phyloP scores from a whole-genome alignment of 2,113 vertebrate species.

The Tupaia tana region DNA sequence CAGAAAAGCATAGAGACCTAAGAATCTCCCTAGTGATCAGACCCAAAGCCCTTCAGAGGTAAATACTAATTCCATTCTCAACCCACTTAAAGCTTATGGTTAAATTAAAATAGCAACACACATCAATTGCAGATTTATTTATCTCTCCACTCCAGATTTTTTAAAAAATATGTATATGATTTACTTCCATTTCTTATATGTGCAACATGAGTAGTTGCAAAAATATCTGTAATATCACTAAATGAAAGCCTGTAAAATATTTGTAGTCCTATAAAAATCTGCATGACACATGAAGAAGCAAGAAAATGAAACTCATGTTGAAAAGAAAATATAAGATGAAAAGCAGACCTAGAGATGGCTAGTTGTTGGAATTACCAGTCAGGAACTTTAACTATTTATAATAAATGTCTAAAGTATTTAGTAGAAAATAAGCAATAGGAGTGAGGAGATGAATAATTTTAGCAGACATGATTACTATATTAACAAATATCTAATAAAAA shows the following conservation, averaged over 20 bases:
- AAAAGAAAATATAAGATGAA: not conserved
- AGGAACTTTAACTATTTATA: not conserved
- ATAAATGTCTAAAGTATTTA: not conserved
- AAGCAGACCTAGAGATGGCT: not conserved
- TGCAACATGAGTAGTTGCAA: no score
- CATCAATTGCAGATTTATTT: not conserved
- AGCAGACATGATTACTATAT: not conserved
- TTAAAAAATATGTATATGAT: not conserved
- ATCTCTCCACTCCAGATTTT: not conserved
- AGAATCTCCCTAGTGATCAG: not conserved
- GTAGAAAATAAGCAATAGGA: not conserved
- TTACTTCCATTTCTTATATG: not conserved
- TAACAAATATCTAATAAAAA: not conserved
- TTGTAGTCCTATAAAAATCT: not conserved
- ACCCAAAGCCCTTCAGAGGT: not conserved
- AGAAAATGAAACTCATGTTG: not conserved
- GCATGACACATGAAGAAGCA: not conserved
- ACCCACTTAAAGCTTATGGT: not conserved
- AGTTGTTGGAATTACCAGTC: not conserved
- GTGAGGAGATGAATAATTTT: not conserved
- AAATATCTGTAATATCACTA: no score
- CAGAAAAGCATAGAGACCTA: not conserved
- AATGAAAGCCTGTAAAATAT: not conserved
- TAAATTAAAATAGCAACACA: not conserved
- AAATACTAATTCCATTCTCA: not conserved